Conservation (phyloP, 2,888 invertebrate species). For the Ceriagrion tenellum region DNA sequence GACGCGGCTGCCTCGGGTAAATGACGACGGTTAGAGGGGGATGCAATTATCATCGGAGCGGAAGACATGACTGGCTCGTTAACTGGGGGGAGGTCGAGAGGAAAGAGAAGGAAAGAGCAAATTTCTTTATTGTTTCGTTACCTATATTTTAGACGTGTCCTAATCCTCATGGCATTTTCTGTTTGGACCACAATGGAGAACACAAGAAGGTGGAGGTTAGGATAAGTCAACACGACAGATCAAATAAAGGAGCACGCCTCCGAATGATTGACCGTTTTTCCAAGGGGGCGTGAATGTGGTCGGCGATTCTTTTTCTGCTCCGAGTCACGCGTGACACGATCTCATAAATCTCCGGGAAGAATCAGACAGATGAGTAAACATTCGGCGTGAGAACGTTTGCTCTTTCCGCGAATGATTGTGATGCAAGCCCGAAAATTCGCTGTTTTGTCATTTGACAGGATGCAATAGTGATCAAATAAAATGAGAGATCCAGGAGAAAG, state of each 20-base stretch:
- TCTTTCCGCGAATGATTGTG: not conserved
- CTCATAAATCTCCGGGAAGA: not conserved
- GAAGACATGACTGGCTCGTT: not conserved
- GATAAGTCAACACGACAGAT: not conserved
- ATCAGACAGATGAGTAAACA: constrained; percentile 48
- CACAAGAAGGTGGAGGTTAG: not conserved
- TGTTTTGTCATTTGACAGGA: not conserved
- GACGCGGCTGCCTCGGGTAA: not conserved
- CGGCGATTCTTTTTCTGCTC: not conserved
- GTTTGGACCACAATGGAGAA: not conserved
- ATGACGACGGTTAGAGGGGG: not conserved
- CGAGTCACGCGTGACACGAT: constrained; percentile 58
- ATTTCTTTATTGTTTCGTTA: not conserved
- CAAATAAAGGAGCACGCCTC: not conserved
- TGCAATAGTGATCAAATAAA: not conserved
- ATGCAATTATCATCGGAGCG: not conserved
- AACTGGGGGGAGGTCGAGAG: too few relatives aligned
- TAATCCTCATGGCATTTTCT: not conserved
- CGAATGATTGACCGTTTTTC: not conserved
- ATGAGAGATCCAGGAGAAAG: not conserved
- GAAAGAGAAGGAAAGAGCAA: not conserved
- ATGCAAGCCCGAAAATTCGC: not conserved
- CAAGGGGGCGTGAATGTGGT: constrained; percentile 13
- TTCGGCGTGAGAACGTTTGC: constrained; percentile 36
- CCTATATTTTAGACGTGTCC: not conserved